Percentiles rank a stretch among this genome's conserved stretches.
These are phyloP conservation scores for Leiothrix lutea DNA, from an alignment of 2,113 vertebrate species.

Conservation along the genomic window DNA sequence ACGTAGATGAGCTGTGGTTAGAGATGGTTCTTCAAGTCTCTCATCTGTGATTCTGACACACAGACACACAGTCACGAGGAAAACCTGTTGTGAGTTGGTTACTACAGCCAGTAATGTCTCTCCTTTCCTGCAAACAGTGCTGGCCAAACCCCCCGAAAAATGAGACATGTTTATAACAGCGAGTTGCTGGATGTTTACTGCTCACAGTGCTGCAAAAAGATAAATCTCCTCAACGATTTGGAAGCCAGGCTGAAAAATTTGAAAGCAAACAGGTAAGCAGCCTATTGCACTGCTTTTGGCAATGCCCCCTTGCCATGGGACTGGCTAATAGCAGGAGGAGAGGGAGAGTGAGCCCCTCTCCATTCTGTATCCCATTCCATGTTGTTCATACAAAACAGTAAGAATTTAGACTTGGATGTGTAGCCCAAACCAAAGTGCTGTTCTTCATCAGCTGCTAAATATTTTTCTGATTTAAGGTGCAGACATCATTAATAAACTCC, in stretches of 20 bases:
- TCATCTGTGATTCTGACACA: neutral
- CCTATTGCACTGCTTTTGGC: neutral
- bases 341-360: neutral
- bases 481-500: neutral
- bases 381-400: neutral
- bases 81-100: neutral
- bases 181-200: constrained; percentile 92
- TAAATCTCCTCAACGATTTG: constrained; percentile 93
- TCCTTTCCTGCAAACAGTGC: constrained; percentile 77
- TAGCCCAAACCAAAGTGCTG: neutral
- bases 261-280: constrained; percentile 89
- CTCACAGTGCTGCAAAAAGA: constrained; percentile 96
- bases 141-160: constrained; percentile 91
- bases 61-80: neutral
- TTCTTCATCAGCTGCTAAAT: neutral
- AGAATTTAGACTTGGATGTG: neutral
- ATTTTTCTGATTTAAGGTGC: neutral
- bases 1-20: neutral
- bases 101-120: constrained; percentile 41
- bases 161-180: constrained; percentile 80
- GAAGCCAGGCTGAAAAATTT: constrained; percentile 93
- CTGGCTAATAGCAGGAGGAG: neutral
- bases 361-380: neutral
- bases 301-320: neutral
- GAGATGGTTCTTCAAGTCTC: neutral